Percentiles rank a stretch among this genome's conserved stretches.
These are phyloP conservation scores for Cichladusa arquata DNA, from an alignment of 2,113 vertebrate species.

Conservation along the genomic window DNA sequence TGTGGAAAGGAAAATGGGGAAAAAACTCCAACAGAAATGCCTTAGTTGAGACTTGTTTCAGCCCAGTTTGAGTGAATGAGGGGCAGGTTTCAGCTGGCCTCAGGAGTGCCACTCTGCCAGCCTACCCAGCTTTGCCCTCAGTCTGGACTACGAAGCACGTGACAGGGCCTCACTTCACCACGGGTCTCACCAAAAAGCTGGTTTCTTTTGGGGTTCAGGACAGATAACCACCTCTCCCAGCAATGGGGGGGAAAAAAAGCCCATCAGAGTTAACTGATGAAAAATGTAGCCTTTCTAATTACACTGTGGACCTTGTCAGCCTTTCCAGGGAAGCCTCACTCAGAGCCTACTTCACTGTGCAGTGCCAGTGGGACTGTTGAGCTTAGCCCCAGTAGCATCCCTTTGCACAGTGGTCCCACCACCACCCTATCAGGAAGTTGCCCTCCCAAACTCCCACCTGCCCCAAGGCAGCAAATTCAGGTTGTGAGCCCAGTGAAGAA, in stretches of 20 bases:
- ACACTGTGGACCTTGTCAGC: background rate
- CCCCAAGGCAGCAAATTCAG: background rate
- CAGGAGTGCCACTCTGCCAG: background rate
- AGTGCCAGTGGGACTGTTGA: fast-evolving
- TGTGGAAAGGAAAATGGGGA: background rate
- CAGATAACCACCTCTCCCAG: background rate
- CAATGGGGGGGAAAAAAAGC: background rate
- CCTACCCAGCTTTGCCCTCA: background rate
- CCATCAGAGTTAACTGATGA: background rate
- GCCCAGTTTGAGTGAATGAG: background rate
- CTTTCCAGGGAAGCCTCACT: background rate
- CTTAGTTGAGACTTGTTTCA: background rate
- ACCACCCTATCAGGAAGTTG: background rate
- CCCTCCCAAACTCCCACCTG: background rate
- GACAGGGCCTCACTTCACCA: background rate
- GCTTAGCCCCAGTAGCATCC: background rate
- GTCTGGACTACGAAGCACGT: fast-evolving
- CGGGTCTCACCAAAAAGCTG: background rate
- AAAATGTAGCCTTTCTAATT: background rate
- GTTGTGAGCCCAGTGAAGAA: background rate
- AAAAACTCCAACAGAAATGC: background rate
- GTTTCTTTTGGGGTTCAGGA: background rate
- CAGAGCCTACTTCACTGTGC: background rate
- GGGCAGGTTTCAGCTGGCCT: background rate
- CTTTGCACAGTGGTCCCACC: background rate